Evolutionary conservation across 92 coral and sea anemone genomes (phyloP), one percentile per base, ranked within the genome.

Genomic region (Meandrina meandrites): DNA sequence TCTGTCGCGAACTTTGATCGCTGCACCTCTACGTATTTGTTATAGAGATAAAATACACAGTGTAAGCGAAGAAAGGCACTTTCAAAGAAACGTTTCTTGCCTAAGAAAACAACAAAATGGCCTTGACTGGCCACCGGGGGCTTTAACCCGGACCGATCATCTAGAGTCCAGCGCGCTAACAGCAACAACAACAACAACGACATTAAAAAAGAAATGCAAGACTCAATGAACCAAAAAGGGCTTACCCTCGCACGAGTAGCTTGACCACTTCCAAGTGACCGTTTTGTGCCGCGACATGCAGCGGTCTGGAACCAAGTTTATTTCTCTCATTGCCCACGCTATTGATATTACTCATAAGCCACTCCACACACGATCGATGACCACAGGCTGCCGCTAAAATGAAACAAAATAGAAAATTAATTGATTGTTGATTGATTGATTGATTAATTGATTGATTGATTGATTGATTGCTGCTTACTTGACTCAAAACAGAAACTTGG

Each of bases 211-310:
- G 27, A 40, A 73, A 37, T 73, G 51, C 57, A 73, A 36, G 35
- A 22, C 19, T 50, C 21, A 24, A 24, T 22, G 11, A 24, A 22
- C 0, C 42, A 34, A 34, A 24, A 0, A 30, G 5, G 40, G 40
- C 96, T 87, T 86, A 94, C 98, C 71, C 81, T 69, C 83, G 85
- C 87, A 88, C 88, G 10, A 94, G 87, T 40, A 91, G 89, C 76
- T 94, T 94, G 67, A 94, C 98, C 62, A 94, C 98, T 58, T 94
- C 96, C 75, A 91, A 60, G 64, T 94, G 98, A 68, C 98, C 98
- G 89, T 94, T 93, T 69, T 91, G 94, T 27, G 98, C 96, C 22
- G 98, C 96, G 30, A 94, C 90, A 76, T 94, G 98, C n/a, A 94
- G 80, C 17, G 96, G 98, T 75, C 93, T 94, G 88, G 94, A 91